These are phyloP conservation scores for Neosilurus hyrtlii DNA, from an alignment of 2,797 vertebrate genomes.

Conservation along the genomic window DNA sequence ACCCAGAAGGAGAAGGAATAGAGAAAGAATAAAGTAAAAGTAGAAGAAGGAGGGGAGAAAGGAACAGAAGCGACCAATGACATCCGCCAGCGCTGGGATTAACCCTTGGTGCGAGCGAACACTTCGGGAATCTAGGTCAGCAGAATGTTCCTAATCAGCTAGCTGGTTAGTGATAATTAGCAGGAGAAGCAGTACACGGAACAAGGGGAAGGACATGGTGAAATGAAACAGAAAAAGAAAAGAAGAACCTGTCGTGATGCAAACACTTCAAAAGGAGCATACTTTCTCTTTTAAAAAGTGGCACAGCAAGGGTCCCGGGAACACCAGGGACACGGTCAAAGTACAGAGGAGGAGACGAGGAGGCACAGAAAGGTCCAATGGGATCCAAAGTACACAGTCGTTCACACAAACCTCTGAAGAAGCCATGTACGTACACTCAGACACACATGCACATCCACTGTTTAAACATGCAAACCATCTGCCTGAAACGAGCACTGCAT, in stretches of 20 bases:
- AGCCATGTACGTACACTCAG: slow-evolving; percentile 29
- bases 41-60: slow-evolving; percentile 36
- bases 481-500: slow-evolving; percentile 9
- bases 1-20: slow-evolving; percentile 74
- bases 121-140: slow-evolving; percentile 75
- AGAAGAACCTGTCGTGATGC: slow-evolving; percentile 75
- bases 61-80: slow-evolving; percentile 77
- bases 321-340: slow-evolving; percentile 67
- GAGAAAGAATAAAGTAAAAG: slow-evolving; percentile 42
- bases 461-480: slow-evolving; percentile 18
- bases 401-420: slow-evolving; percentile 25
- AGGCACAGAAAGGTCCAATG: slow-evolving; percentile 29
- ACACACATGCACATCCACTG: not conserved
- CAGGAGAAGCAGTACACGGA: slow-evolving; percentile 62
- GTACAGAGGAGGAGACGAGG: slow-evolving; percentile 52
- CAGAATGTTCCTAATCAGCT: slow-evolving; percentile 79
- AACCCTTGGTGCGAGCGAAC: slow-evolving; percentile 75
- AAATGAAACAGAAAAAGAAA: slow-evolving; percentile 78
- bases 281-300: slow-evolving; percentile 73
- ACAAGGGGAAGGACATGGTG: slow-evolving; percentile 64
- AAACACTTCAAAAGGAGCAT: slow-evolving; percentile 76
- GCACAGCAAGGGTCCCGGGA: slow-evolving; percentile 70
- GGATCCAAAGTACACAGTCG: slow-evolving; percentile 44
- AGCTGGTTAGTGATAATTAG: slow-evolving; percentile 84
- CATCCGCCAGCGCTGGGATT: slow-evolving; percentile 79